Evolutionary conservation across 2,888 invertebrate species (phyloP), one percentile per base, ranked within the genome.

Genomic region (Hirudinaria manillensis): DNA sequence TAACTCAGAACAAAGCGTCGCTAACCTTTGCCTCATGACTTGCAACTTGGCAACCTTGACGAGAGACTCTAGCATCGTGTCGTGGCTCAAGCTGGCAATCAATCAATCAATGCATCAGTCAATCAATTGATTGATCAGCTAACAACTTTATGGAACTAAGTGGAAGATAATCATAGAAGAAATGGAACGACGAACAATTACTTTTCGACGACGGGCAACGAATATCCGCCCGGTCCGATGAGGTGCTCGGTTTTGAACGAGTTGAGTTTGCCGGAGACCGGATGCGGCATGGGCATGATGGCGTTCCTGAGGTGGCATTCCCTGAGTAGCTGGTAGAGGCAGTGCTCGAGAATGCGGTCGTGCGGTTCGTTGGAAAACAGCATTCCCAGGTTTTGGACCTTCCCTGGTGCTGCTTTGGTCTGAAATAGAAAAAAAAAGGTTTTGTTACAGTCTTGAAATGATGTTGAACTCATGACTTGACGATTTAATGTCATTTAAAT

Each of bases 291-390:
- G 7, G 94, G 93, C 86, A 93, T 93, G 86, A 93, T 93, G 6
- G 93, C 92, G 86, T 94, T 93, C 82, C 91, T 91, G 84, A 93
- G 91, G 86, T 96, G 96, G 19, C 94, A 92, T 82, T 95, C 94
- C 29, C 96, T 89, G 76, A 97, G 87, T 76, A 97, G 86, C 85
- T 97, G 97, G 86, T 97, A 96, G 76, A 97, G 86, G 0, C 95
- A 95, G 84, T 97, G 97, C 84, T 97, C 96, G 79, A 97, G 86
- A n/a, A 97, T 96, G 83, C 94, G 94, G 86, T 96, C 94, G 83
- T 96, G 95, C 81, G 94, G 94, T 53, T 81, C 79, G 76, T 82
- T 83, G 34, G 70, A 56, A 45, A 45, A 45, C 45, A 45, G 19
- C 45, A 65, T 27, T 34, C 29, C 16, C 51, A 24, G 4, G 75